These are phyloP conservation scores for Phoebastria nigripes DNA, from an alignment of 2,797 vertebrate genomes.

Conservation along the genomic window DNA sequence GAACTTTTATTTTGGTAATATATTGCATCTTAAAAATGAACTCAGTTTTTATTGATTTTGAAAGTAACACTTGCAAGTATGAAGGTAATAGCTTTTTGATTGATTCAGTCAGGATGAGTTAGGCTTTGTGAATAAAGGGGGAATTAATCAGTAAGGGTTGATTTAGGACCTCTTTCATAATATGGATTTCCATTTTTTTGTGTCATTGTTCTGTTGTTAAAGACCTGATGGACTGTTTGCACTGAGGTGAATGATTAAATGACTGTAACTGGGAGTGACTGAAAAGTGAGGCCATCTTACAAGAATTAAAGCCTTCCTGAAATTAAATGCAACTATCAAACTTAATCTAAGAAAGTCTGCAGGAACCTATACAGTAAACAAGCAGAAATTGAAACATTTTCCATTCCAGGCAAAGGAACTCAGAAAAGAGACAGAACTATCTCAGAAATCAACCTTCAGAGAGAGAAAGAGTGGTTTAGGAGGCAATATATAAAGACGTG, in stretches of 20 bases:
- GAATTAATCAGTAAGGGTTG: constrained; percentile 83
- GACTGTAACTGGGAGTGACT: constrained; percentile 13
- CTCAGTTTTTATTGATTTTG: constrained; percentile 79
- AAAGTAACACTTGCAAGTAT: constrained; percentile 76
- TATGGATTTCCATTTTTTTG: constrained; percentile 81
- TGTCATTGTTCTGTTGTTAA: constrained; percentile 74
- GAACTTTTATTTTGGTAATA: constrained; percentile 73
- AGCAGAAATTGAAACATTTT: background rate
- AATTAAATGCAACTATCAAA: constrained; percentile 45
- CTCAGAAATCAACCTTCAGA: background rate
- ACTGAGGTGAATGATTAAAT: constrained; percentile 62
- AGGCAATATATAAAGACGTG: background rate
- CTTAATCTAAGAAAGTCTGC: background rate
- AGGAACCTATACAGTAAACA: background rate
- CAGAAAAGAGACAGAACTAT: background rate
- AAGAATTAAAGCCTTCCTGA: constrained; percentile 55
- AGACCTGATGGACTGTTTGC: constrained; percentile 66
- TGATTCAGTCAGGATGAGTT: constrained; percentile 86
- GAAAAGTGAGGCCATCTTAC: constrained; percentile 31
- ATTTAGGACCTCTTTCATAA: constrained; percentile 84
- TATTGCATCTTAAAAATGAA: constrained; percentile 77
- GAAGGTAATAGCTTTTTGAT: constrained; percentile 89
- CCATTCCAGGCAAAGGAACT: background rate
- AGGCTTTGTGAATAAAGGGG: constrained; percentile 78
- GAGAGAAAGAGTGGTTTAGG: background rate